phyloP scores from a whole-genome alignment of 1,140 invertebrate species.

The Scaptomyza montana region DNA sequence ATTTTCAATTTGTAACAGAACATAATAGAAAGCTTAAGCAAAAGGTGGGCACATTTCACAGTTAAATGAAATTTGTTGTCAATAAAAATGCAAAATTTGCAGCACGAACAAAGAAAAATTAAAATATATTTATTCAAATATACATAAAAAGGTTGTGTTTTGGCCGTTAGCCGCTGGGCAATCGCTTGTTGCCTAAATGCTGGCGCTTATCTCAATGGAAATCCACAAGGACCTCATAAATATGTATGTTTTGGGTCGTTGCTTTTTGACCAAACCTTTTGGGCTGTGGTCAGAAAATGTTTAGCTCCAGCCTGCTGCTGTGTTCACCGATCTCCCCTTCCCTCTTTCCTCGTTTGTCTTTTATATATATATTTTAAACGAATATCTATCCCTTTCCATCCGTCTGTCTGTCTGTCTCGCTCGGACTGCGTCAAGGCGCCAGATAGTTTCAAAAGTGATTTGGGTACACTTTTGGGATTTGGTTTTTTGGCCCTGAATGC shows the following conservation, averaged over 20 bases:
- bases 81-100: slow-evolving; percentile 45
- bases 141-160: slow-evolving; percentile 32
- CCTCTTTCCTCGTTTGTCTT: not conserved
- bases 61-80: slow-evolving; percentile 71
- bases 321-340: not conserved
- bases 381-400: not conserved
- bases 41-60: slow-evolving; percentile 9
- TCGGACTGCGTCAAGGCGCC: slow-evolving; percentile 73
- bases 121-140: not conserved
- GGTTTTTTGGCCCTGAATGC: slow-evolving; percentile 36
- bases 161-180: slow-evolving; percentile 25
- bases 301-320: slow-evolving; percentile 27
- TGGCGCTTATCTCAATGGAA: slow-evolving; percentile 75
- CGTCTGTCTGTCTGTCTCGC: slow-evolving; percentile 14
- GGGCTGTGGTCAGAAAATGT: slow-evolving; percentile 66
- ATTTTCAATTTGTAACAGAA: not conserved
- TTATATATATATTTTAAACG: not conserved
- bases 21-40: not conserved
- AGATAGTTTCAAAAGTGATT: slow-evolving; percentile 82
- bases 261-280: slow-evolving; percentile 42
- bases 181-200: slow-evolving; percentile 65
- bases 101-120: slow-evolving; percentile 8
- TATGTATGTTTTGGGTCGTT: slow-evolving; percentile 56
- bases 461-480: slow-evolving; percentile 78
- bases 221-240: slow-evolving; percentile 78